Base-by-base conservation (phyloP, 2,797 vertebrate species). In the Pangasius mekongensis region DNA sequence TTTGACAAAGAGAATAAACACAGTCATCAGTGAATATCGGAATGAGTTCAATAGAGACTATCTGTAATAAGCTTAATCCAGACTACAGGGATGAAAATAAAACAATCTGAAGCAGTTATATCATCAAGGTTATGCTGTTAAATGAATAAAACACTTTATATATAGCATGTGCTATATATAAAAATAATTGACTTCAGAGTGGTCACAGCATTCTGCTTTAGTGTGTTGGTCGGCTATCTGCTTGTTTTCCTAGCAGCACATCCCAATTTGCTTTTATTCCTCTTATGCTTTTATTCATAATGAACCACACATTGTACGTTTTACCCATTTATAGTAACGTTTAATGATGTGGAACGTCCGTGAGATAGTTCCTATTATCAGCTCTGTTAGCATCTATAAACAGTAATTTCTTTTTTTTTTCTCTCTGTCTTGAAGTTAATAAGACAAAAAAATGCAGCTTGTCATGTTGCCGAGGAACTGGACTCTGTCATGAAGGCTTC, bases 21-120 rank as follows among this genome's bases (percentile, higher is more conserved):
- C 20, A 52, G 33, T 80, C 86, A 64, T 60, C 69, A 27, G 33
- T 78, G 27, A 83, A 71, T 33, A 20, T 87, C 54, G 18, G n/a
- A 47, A 54, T 60, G 81, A n/a, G 5, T 84, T 64, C 58, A 83
- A 47, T 9, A 60, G 24, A 33, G 33, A 73, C 5, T 16, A 58
- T n/a, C 10, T 30, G 20, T 52, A 62, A 76, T 83, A 64, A 73
- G 0, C 4, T 56, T 52, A 83, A 16, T 66, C 54, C 56, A 36
- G 56, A 64, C 56, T 5, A 49, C n/a, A 73, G 8, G 43, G 16
- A 83, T 49, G 39, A 30, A 13, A n/a, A 47, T 30, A 81, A 81
- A 58, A 36, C 58, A 62, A 5, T 47, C 2, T 64, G 5, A 81
- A 82, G 58, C 56, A 82, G 20, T 43, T 82, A 14, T 39, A 62